These are phyloP conservation scores for Sebastes schlegelii DNA, from an alignment of 2,113 vertebrate species.

Conservation along the genomic window DNA sequence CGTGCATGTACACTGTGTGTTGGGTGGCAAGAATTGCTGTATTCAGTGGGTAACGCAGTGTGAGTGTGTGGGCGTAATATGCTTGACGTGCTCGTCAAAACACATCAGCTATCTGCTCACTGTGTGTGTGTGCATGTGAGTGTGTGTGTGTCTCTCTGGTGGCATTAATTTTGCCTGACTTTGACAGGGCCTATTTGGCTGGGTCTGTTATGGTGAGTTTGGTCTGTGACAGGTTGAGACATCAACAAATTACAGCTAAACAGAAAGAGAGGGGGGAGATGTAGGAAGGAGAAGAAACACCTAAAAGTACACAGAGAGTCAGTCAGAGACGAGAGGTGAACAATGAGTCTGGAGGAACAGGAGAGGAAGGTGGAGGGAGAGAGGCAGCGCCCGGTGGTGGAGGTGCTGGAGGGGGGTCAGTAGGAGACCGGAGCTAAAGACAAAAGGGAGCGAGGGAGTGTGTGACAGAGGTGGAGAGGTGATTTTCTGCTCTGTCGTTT, in stretches of 20 bases:
- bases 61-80: conserved; percentile 64
- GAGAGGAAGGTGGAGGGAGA: conserved; percentile 4
- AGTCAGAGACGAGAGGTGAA: conserved; percentile 12
- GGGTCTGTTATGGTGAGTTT: conserved; percentile 70
- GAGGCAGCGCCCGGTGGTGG: conserved; percentile 18
- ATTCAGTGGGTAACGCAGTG: conserved; percentile 18
- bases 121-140: conserved; percentile 18
- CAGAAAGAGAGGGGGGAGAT: neutral
- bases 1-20: neutral
- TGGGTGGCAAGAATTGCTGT: conserved; percentile 7
- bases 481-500: conserved; percentile 85
- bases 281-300: conserved; percentile 9
- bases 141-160: conserved; percentile 40
- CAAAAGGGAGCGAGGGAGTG: conserved; percentile 78
- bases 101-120: conserved; percentile 52
- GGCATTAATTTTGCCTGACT: conserved; percentile 58
- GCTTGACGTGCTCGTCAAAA: conserved; percentile 65
- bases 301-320: conserved; percentile 17
- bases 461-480: conserved; percentile 83
- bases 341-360: conserved; percentile 20
- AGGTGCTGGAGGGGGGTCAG: conserved; percentile 52
- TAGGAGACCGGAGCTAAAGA: conserved; percentile 74
- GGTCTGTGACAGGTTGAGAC: conserved; percentile 74
- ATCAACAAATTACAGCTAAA: conserved; percentile 69
- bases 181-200: conserved; percentile 66